Evolutionary conservation across 2,888 invertebrate species (phyloP).

Genomic region (Drosophila tanythrix): DNA sequence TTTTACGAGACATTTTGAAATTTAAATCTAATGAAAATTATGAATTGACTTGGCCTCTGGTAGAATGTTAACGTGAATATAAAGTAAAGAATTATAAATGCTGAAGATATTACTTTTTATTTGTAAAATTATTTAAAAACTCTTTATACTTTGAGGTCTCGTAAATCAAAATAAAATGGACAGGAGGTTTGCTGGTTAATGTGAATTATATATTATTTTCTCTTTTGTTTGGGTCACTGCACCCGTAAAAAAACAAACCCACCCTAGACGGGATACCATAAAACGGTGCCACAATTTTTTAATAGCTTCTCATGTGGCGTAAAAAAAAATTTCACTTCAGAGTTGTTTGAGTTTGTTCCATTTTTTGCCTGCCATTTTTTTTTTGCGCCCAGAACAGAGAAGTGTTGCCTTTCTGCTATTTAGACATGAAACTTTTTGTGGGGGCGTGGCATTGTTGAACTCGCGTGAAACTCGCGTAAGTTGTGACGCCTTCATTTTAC

Average conservation of each 20-base stretch:
- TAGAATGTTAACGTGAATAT: not conserved
- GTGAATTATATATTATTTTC: slow-evolving; percentile 19
- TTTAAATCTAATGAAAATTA: not conserved
- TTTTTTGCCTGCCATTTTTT: not conserved
- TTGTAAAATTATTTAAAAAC: not conserved
- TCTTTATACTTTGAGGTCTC: not conserved
- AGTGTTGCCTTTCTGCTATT: slow-evolving; percentile 41
- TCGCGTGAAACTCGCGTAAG: slow-evolving; percentile 37
- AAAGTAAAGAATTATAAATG: not conserved
- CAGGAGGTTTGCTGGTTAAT: slow-evolving; percentile 1
- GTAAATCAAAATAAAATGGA: slow-evolving; percentile 3
- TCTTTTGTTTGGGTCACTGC: slow-evolving; percentile 25
- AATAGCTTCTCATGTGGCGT: slow-evolving; percentile 30
- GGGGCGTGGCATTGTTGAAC: slow-evolving; percentile 24
- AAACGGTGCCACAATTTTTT: slow-evolving; percentile 23
- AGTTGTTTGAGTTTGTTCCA: slow-evolving; percentile 25
- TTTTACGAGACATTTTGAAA: not conserved
- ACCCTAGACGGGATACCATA: slow-evolving; percentile 3
- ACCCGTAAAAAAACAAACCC: slow-evolving; percentile 2
- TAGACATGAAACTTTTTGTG: slow-evolving; percentile 40
- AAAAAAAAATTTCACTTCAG: slow-evolving; percentile 22
- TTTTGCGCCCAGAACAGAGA: not conserved
- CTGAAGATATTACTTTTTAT: not conserved
- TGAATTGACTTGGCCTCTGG: not conserved
- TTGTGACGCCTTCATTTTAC: slow-evolving; percentile 27